Conservation (phyloP, 2,113 vertebrate genomes). For the Otolemur garnettii region DNA sequence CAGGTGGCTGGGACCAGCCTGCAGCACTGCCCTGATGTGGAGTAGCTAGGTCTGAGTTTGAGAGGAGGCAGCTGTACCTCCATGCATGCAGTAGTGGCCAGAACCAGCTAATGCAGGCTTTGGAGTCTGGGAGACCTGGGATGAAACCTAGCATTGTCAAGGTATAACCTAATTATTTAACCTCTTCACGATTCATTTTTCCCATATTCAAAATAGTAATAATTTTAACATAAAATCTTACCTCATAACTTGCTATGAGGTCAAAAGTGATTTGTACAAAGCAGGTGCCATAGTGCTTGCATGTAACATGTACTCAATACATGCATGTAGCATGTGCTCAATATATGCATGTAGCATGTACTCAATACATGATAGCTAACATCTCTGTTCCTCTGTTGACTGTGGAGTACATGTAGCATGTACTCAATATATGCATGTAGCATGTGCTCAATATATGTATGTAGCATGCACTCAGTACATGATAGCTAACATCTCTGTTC, state of each 20-base stretch:
- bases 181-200: neutral
- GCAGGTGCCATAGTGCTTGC: too few species aligned
- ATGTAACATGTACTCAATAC: too few species aligned
- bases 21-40: neutral
- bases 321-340: too few species aligned
- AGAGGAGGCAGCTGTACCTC: neutral
- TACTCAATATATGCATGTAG: too few species aligned
- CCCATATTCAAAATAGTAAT: neutral
- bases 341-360: too few species aligned
- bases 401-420: neutral
- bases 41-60: neutral
- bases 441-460: too few species aligned
- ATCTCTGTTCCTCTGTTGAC: neutral
- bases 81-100: neutral
- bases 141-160: neutral
- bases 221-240: neutral
- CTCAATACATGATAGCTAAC: too few species aligned
- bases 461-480: neutral
- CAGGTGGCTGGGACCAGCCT: accelerated
- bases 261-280: neutral
- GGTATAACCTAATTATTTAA: neutral
- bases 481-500: neutral
- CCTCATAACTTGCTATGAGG: neutral
- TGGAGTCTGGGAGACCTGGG: neutral
- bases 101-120: too few species aligned